Percentiles rank a stretch among this genome's conserved stretches.
Conservation (phyloP, 2,113 vertebrate species). For the Psilopogon haemacephalus region DNA sequence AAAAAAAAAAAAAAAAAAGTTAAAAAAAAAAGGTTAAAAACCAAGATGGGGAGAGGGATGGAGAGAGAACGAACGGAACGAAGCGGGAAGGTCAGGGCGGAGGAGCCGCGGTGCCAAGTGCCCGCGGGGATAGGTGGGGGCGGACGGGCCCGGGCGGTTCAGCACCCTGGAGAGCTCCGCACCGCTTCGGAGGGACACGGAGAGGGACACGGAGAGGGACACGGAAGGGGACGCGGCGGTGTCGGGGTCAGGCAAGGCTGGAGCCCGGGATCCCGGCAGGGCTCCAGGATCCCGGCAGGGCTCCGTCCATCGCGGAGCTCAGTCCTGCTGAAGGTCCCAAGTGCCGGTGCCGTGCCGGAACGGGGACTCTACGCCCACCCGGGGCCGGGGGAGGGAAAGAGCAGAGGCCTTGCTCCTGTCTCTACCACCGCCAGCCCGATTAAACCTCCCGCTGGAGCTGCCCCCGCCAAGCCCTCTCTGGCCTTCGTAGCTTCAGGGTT, state of each 20-base stretch:
- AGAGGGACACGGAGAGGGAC: no score
- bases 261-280: not conserved
- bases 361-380: not conserved
- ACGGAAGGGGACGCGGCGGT: not conserved
- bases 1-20: no score
- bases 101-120: not conserved
- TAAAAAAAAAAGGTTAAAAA: not conserved
- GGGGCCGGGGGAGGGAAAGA: not conserved
- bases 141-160: not conserved
- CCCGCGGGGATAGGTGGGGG: not conserved
- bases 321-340: not conserved
- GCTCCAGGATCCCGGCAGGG: not conserved
- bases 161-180: conserved; percentile 47
- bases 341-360: not conserved
- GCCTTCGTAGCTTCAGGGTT: not conserved
- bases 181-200: not conserved
- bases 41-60: not conserved
- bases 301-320: not conserved
- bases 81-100: not conserved
- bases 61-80: not conserved
- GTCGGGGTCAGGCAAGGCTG: not conserved
- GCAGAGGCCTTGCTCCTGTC: not conserved
- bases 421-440: no score
- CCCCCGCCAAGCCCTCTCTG: not conserved
- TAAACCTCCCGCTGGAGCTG: not conserved